Base-by-base conservation (phyloP, 2,113 vertebrate species). In the Eurypyga helias region DNA sequence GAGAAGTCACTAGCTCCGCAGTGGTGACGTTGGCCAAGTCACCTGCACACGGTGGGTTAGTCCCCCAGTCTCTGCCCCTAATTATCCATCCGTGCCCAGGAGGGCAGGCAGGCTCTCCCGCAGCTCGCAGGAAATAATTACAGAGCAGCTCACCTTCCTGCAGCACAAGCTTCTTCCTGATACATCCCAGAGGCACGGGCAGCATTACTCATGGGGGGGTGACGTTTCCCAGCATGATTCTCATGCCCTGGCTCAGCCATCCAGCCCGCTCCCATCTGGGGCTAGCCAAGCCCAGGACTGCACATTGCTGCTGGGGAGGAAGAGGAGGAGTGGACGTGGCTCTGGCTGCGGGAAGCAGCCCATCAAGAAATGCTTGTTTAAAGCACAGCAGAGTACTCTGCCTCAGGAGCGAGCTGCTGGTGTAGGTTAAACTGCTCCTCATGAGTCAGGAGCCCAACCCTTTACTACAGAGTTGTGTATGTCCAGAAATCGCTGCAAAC, bases 341-440 rank as follows among this genome's bases (percentile, higher is more conserved):
- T 72, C 45, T 61, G 77, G 24, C 54, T 83, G 26, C 49, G 33
- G 62, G 87, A 87, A 93, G 87, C 78, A 95, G 71, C 70, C 70
- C 54, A 17, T 94, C 93, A 73, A 83, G 92, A 95, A 94, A 87
- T 93, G 87, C 87, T 80, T 80, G 90, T 94, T 85, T 80, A 79
- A 64, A 1, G 1, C 38, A 72, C 0, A 1, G 57, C 45, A 60
- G 73, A 41, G 79, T 11, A 28, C 20, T 48, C 60, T 78, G 61
- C 65, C 65, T 78, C 52, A 17, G 57, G 48, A 95, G 26, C 4
- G 70, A 94, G 72, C 48, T 79, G 48, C 73, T 89, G 64, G 77
- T 78, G 48, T 45, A 52, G 78, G 84, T 49, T 64, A 84, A 87
- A 41, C 2, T 3, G 12, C 55, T 84, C 65, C 69, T 91, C 4